Evolutionary conservation across 2,113 vertebrate genomes (phyloP), one percentile per base, ranked within the genome.

Genomic region (Pluvianellus socialis): DNA sequence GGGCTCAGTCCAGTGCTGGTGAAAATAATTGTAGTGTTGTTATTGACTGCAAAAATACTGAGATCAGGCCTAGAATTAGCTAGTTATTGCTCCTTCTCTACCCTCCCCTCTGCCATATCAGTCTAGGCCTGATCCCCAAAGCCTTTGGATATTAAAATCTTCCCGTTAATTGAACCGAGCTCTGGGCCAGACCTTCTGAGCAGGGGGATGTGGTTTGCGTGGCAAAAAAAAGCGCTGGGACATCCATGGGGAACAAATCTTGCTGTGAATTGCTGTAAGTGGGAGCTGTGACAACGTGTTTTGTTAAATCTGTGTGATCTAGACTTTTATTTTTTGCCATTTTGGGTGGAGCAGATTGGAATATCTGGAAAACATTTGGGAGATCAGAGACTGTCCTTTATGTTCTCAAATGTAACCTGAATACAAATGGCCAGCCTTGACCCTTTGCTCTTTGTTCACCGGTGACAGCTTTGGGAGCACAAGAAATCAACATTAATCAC

Each of bases 301-400:
- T 81, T 65, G 27, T 87, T 91, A 40, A 58, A 89, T 91, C 65
- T 22, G 9, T 65, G 35, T 72, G 30, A 75, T 77, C 19, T 65
- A 90, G 53, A 74, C 56, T 91, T 89, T 15, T 12, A 2, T 24
- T 77, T 94, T 92, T 93, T 92, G 19, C 44, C 89, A 23, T 87
- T 95, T 94, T 89, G 76, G 65, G 53, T 89, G 53, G 66, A 89
- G 40, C 76, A 91, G 88, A 89, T 68, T 85, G 49, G 35, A 81
- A 47, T 90, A 87, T 76, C 38, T 87, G 30, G 66, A 94, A 94
- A 94, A 84, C 53, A 73, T 84, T 66, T 68, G 65, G 27, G 61
- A 95, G 61, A 58, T 89, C 6, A 3, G 66, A 90, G 70, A 67
- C 42, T 19, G 27, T 75, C 38, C 35, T 86, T 90, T 59, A 62